Base-by-base conservation (phyloP, 2,888 invertebrate species). In the Eupithecia centaureata region DNA sequence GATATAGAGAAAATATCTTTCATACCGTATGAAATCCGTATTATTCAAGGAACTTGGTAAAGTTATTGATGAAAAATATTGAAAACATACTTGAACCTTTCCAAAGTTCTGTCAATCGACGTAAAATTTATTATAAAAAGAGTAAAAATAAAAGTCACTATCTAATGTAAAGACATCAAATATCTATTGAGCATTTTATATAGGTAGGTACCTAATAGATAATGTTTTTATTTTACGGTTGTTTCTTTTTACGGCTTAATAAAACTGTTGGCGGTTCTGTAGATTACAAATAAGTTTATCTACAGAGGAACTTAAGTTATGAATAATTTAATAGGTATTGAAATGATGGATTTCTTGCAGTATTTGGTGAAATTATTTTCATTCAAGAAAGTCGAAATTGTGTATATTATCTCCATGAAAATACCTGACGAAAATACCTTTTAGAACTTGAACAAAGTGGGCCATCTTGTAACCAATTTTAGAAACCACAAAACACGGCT, bases 401-500 rank as follows among this genome's bases (percentile, higher is more conserved):
- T n/a, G 38, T 5, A 38, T 38, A 5, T 38, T 38, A 5, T 7
- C 38, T 5, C 7, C 18, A 18, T 35, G 7, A 18, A n/a, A 18
- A 18, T 42, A 42, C 42, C 42, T 8, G 18, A 18, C 18, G 42
- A 38, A 1, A 7, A n/a, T 7, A 38, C n/a, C n/a, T 38, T 35
- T 38, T 64, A 42, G 10, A 59, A 58, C 27, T 59, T 10, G 25
- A 59, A 27, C 54, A 56, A 54, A 61, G 33, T 47, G 32, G 30
- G 32, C 13, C 35, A 54, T 52, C 60, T 56, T 47, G 51, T 61
- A 52, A 58, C 51, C 47, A 64, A 63, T 64, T 68, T 68, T 3
- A 62, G 27, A 13, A 27, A 65, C 65, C 68, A 56, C 68, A 60
- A 30, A 65, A 65, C 65, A 60, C 33, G 28, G 28, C 30, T 51